Base-by-base conservation (phyloP, 1,140 invertebrate genomes). In the Ditylenchus dipsaci region DNA sequence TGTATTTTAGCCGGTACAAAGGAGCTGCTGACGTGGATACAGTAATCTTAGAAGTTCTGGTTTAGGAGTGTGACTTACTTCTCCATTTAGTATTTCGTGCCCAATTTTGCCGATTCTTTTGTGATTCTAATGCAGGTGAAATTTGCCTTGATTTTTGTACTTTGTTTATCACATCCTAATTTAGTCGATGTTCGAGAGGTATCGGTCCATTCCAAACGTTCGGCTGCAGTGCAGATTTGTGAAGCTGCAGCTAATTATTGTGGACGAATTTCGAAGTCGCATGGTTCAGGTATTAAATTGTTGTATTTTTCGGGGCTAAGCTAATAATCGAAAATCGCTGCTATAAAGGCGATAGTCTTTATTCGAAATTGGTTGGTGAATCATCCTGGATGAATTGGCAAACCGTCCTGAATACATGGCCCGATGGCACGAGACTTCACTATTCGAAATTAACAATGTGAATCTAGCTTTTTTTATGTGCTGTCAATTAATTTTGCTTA, bases 91-190 rank as follows among this genome's bases (percentile, higher is more conserved):
- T 63, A 73, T 60, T 42, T 77, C 0, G 67, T 76, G 8, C 74
- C 74, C 1, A 76, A 76, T 33, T 76, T 76, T 67, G 74, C 74
- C 13, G 75, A 77, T 57, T 74, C 74, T 9, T 76, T 76, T 49
- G 65, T 71, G 21, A 68, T 76, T 27, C 45, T 76, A 45, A 76
- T 76, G 74, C 74, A 76, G 33, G 33, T 38, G 33, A 38, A 3
- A 38, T 3, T 38, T 11, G 33, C 11, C 11, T 3, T 38, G 3
- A 38, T 38, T 38, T 38, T 38, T 11, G 33, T 11, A 38, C 33
- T 11, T 38, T 38, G 11, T 11, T 38, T 11, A 3, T 38, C 11
- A 5, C 3, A 3, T 11, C 33, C 11, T 38, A 38, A 38, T 38
- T 38, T 38, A 38, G 49, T 53, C 49, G 15, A 53, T 53, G 49